Percentiles rank a stretch among this genome's conserved stretches.
phyloP scores from a whole-genome alignment of 2,888 invertebrate species.

The Junonia oenone region DNA sequence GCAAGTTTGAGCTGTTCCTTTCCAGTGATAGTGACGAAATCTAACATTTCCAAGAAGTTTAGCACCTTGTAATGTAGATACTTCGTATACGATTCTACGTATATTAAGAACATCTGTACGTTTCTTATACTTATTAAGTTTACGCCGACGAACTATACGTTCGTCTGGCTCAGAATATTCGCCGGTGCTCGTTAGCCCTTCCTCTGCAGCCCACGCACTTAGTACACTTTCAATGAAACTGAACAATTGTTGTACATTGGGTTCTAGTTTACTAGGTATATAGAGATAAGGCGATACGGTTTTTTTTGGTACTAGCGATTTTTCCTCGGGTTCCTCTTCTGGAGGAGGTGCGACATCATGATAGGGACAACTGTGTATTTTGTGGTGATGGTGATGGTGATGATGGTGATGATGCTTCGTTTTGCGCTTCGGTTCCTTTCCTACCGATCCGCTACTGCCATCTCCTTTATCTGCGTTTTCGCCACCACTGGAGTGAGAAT shows the following conservation, averaged over 20 bases:
- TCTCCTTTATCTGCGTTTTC: slow-evolving; percentile 66
- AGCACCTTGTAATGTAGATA: slow-evolving; percentile 83
- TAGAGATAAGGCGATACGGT: slow-evolving; percentile 74
- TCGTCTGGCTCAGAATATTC: slow-evolving; percentile 87
- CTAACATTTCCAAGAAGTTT: slow-evolving; percentile 84
- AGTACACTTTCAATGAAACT: slow-evolving; percentile 89
- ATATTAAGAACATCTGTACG: slow-evolving; percentile 85
- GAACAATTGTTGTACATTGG: slow-evolving; percentile 89
- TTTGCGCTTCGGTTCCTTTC: slow-evolving; percentile 57
- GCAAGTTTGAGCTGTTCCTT: slow-evolving; percentile 91
- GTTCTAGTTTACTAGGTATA: slow-evolving; percentile 82
- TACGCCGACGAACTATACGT: slow-evolving; percentile 80
- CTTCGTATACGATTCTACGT: slow-evolving; percentile 83
- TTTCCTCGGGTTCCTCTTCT: slow-evolving; percentile 55
- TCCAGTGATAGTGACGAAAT: slow-evolving; percentile 90
- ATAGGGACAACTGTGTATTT: slow-evolving; percentile 66
- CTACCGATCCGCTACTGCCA: slow-evolving; percentile 42
- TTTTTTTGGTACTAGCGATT: slow-evolving; percentile 59
- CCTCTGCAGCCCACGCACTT: slow-evolving; percentile 88
- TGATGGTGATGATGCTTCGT: slow-evolving; percentile 62
- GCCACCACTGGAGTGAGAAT: slow-evolving; percentile 73
- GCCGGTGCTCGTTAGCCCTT: slow-evolving; percentile 85
- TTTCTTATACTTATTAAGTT: slow-evolving; percentile 81
- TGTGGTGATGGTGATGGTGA: slow-evolving; percentile 65
- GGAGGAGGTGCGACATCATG: slow-evolving; percentile 62